phyloP scores from a whole-genome alignment of 2,797 vertebrate genomes.

The Ctenochaetus hawaiiensis region DNA sequence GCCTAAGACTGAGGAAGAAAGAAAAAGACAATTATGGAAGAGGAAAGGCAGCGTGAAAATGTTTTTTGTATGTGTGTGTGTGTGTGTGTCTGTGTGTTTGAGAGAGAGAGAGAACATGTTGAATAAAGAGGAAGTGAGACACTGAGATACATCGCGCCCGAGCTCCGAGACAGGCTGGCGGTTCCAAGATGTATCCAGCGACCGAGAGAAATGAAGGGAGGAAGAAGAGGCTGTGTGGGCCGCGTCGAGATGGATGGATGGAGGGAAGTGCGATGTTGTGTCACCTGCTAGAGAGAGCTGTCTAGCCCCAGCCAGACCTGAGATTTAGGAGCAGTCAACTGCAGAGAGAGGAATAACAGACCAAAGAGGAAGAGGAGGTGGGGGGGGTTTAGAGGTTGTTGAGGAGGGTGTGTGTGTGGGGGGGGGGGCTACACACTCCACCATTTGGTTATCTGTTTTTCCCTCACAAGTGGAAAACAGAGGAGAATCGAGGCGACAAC shows the following conservation, averaged over 20 bases:
- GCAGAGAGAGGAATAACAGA: slow-evolving; percentile 57
- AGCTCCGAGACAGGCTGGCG: slow-evolving; percentile 36
- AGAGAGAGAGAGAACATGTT: slow-evolving; percentile 31
- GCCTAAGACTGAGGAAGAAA: slow-evolving; percentile 45
- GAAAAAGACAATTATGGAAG: slow-evolving; percentile 63
- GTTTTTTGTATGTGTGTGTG: slow-evolving; percentile 27
- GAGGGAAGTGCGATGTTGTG: slow-evolving; percentile 64
- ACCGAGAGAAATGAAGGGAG: slow-evolving; percentile 48
- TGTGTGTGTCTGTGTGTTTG: slow-evolving; percentile 10
- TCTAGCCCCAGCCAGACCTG: slow-evolving; percentile 52
- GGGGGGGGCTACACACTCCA: neutral
- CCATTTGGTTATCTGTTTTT: slow-evolving; percentile 48
- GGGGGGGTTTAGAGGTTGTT: neutral
- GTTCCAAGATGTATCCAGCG: slow-evolving; percentile 51
- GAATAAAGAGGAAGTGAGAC: slow-evolving; percentile 56
- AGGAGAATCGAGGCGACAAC: slow-evolving; percentile 56
- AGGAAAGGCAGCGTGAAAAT: slow-evolving; percentile 47
- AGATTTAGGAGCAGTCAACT: slow-evolving; percentile 74
- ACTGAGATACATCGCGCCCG: slow-evolving; percentile 36
- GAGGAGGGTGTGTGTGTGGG: neutral
- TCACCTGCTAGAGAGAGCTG: slow-evolving; percentile 74
- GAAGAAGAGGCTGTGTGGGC: slow-evolving; percentile 54
- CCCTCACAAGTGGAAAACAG: slow-evolving; percentile 45
- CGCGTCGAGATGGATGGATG: slow-evolving; percentile 59
- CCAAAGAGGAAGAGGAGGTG: slow-evolving; percentile 23